Evolutionary conservation across 2,888 invertebrate species (phyloP).

Genomic region (Napeogenes inachia): DNA sequence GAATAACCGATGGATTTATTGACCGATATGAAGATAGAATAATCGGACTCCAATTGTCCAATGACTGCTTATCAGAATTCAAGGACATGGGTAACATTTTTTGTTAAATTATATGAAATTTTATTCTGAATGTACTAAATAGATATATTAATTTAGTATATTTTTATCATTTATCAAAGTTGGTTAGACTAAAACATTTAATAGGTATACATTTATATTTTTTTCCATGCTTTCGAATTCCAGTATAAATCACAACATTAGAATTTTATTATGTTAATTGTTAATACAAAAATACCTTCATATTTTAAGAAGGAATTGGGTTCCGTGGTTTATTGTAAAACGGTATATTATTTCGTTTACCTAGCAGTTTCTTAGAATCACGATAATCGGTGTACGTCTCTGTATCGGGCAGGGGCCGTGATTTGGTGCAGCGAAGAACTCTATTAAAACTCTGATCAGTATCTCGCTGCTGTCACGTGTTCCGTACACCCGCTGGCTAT

Average conservation of each 20-base stretch:
- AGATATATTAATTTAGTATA: no score
- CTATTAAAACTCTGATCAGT: constrained; percentile 63
- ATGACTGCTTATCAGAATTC: constrained; percentile 26
- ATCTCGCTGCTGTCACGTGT: constrained; percentile 64
- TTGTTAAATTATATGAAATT: no score
- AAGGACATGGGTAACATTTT: not conserved
- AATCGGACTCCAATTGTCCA: constrained; percentile 26
- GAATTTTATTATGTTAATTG: no score
- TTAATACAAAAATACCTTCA: no score
- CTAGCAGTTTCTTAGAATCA: constrained; percentile 20
- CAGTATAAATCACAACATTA: no score
- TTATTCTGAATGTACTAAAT: no score
- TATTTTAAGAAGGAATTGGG: no score
- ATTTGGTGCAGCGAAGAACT: constrained; percentile 66
- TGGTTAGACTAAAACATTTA: no score
- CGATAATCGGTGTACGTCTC: constrained; percentile 27
- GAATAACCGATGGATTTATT: constrained; percentile 40
- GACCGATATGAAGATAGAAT: constrained; percentile 34
- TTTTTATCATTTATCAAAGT: no score
- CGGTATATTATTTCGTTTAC: constrained; percentile 9
- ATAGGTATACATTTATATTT: no score
- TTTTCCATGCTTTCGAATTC: no score
- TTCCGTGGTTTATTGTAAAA: not conserved
- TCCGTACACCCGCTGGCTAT: constrained; percentile 55
- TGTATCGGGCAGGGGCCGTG: constrained; percentile 42